Evolutionary conservation across 2,113 vertebrate genomes (phyloP), one percentile per base, ranked within the genome.

Genomic region (Xenopus laevis): DNA sequence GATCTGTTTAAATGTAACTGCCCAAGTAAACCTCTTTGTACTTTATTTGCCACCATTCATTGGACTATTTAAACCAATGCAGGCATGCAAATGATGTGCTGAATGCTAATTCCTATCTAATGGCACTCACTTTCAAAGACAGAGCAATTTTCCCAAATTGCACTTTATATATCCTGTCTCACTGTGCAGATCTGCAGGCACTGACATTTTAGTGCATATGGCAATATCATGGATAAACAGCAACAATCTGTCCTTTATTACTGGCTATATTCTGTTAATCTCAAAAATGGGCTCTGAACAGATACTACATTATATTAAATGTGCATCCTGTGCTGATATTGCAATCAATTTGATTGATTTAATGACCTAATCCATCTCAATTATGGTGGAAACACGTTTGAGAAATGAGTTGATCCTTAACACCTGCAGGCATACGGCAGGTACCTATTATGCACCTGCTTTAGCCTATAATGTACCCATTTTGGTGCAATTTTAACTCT

Each of bases 181-280:
- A 71, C 68, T 71, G 68, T 71, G 68, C 68, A 40, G 68, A 71
- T 60, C 68, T 60, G 55, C 68, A 71, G 68, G 68, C 57, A 60
- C 18, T 71, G 68, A 71, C 68, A 71, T 71, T 71, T 71, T 71
- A 71, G 68, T 71, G 20, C 68, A 71, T 71, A 71, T 71, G 68
- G 68, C 68, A 71, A 23, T 71, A 71, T 61, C 68, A 60, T 40
- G 68, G 40, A 60, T 60, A 71, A 46, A 71, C 57, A 71, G 68
- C 33, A 46, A 61, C 68, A 71, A 60, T 71, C 68, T 71, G 68
- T 71, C 40, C 30, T 59, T 71, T 71, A 47, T 23, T 57, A 44
- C 57, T 21, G 13, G 30, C 23, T 58, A 23, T 71, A 71, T 61
- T 57, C 16, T 20, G 13, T 57, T 71, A 40, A 71, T 71, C 55